phyloP scores from a whole-genome alignment of 2,888 invertebrate species.

The Drosophila recens region DNA sequence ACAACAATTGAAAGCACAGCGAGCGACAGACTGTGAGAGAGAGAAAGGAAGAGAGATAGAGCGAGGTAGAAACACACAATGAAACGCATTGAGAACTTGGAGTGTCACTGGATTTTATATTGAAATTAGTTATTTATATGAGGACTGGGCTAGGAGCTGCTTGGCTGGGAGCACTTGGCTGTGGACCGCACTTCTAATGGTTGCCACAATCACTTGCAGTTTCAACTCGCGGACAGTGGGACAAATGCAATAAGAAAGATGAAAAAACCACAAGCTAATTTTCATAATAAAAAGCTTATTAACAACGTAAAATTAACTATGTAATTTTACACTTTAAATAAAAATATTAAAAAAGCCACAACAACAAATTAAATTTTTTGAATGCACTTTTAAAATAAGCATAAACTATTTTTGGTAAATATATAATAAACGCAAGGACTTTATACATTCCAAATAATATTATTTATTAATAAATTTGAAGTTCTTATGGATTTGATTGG shows the following conservation, averaged over 20 bases:
- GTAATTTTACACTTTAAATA: too few relatives aligned
- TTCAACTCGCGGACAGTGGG: conserved; percentile 58
- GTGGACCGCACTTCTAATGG: conserved; percentile 52
- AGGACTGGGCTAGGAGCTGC: conserved; percentile 53
- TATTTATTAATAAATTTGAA: too few relatives aligned
- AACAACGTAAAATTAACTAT: too few relatives aligned
- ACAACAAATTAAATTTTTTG: too few relatives aligned
- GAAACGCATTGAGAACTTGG: conserved; percentile 40
- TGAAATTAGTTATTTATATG: conserved; percentile 50
- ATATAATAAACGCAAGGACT: too few relatives aligned
- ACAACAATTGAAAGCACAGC: conserved; percentile 30
- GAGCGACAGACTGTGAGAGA: conserved; percentile 2
- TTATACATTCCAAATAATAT: too few relatives aligned
- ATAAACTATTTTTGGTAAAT: too few relatives aligned
- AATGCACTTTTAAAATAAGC: too few relatives aligned
- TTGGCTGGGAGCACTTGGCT: conserved; percentile 41
- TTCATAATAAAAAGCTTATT: too few relatives aligned
- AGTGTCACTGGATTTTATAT: conserved; percentile 51
- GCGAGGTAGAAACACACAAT: conserved; percentile 12
- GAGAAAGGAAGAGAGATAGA: background rate
- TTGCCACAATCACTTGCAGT: conserved; percentile 69
- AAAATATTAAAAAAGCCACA: too few relatives aligned
- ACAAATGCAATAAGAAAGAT: background rate
- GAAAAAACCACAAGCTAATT: background rate
- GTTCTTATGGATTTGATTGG: too few relatives aligned